These are phyloP conservation scores for Dendroctonus valens DNA, from an alignment of 1,140 invertebrate genomes.

Conservation along the genomic window DNA sequence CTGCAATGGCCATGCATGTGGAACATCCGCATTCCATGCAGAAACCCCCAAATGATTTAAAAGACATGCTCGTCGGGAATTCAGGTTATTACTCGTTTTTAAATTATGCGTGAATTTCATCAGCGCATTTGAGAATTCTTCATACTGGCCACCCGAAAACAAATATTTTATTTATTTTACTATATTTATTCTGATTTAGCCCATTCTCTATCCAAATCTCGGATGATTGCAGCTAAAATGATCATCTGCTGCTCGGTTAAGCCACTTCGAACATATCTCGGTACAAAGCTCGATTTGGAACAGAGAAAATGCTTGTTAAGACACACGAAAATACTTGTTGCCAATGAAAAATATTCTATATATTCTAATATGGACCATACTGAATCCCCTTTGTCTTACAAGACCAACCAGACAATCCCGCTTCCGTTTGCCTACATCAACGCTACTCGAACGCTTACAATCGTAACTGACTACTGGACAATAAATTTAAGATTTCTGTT, in stretches of 20 bases:
- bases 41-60: slow-evolving; percentile 75
- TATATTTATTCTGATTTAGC: slow-evolving; percentile 75
- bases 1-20: slow-evolving; percentile 74
- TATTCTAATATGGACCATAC: too few species aligned
- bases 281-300: slow-evolving; percentile 58
- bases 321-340: slow-evolving; percentile 71
- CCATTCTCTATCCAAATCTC: slow-evolving; percentile 83
- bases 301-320: slow-evolving; percentile 65
- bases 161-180: slow-evolving; percentile 6
- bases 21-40: slow-evolving; percentile 63
- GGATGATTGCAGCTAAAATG: slow-evolving; percentile 77
- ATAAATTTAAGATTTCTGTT: too few species aligned
- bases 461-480: too few species aligned
- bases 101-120: slow-evolving; percentile 84
- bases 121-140: slow-evolving; percentile 73
- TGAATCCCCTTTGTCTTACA: too few species aligned
- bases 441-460: too few species aligned
- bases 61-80: slow-evolving; percentile 69
- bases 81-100: slow-evolving; percentile 69
- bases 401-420: too few species aligned
- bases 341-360: slow-evolving; percentile 79
- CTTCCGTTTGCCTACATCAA: too few species aligned
- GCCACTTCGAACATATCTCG: slow-evolving; percentile 59
- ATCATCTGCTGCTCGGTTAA: slow-evolving; percentile 75
- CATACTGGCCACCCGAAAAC: slow-evolving; percentile 69